Evolutionary conservation across 2,888 invertebrate species (phyloP), one percentile per base, ranked within the genome.

Genomic region (Plagiodera versicolora): DNA sequence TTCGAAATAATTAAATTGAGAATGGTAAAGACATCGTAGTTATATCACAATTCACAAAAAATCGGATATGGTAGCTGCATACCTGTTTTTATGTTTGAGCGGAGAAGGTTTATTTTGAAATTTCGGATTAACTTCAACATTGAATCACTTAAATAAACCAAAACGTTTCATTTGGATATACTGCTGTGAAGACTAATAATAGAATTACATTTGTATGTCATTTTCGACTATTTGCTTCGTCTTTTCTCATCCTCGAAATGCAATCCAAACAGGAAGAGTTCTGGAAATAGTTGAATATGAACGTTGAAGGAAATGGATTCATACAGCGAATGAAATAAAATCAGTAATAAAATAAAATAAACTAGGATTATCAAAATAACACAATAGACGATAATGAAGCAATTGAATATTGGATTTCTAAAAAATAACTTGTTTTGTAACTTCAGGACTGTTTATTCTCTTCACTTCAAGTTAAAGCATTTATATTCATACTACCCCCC

Each of bases 141-240:
- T 49, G 17, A 49, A 16, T 49, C 49, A 49, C 28, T 30, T 17
- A 49, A 49, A 49, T 24, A 49, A 49, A 49, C 49, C n/a, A 10
- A 39, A 14, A 16, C 16, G 49, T 49, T 49, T 49, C 16, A 20
- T 49, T 30, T 49, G 49, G 28, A 49, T 24, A 28, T 30, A 30
- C 24, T 3, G 20, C 28, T 49, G 28, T 1, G 18, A 17, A 28
- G 20, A 14, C 49, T 30, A 49, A 49, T 30, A 49, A 49, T 49
- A 49, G 49, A 28, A 17, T 30, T 30, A 28, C 49, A 49, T 49
- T 49, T 30, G 30, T 46, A 46, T 49, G 49, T 49, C 49, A 49
- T 30, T 49, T 49, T 28, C 28, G 17, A 24, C 28, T 49, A 49
- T 18, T 18, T 24, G 10, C 28, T 28, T 24, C 17, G 28, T 11